phyloP scores from a whole-genome alignment of 1,140 invertebrate genomes.

The Polyergus mexicanus region DNA sequence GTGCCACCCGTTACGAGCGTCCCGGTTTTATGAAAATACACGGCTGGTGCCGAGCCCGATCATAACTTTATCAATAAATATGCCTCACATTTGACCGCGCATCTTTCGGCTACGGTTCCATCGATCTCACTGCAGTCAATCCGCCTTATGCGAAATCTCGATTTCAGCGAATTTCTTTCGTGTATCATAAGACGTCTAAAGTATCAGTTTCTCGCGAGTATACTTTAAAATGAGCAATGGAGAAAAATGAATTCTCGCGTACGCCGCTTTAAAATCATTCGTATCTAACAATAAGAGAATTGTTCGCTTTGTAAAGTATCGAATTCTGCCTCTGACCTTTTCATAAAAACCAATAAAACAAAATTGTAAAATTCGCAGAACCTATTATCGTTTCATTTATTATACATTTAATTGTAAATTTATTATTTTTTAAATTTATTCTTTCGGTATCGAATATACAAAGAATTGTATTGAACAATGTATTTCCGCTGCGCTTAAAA shows the following conservation, averaged over 20 bases:
- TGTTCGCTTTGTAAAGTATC: neutral
- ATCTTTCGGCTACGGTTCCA: constrained; percentile 33
- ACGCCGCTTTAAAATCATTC: neutral
- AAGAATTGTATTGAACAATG: neutral
- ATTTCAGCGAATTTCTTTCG: constrained; percentile 24
- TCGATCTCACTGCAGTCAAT: constrained; percentile 51
- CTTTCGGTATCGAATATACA: neutral
- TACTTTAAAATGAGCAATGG: constrained; percentile 16
- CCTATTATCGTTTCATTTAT: neutral
- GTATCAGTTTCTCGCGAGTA: constrained; percentile 5
- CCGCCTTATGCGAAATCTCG: neutral
- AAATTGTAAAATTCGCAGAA: neutral
- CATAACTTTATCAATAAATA: constrained; percentile 65
- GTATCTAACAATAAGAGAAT: neutral
- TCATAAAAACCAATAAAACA: neutral
- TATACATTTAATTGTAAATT: no score
- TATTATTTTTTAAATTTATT: no score
- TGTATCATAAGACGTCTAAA: constrained; percentile 12
- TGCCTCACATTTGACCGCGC: constrained; percentile 28
- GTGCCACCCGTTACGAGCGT: constrained; percentile 42
- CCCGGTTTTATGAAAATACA: constrained; percentile 56
- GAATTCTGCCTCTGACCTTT: neutral
- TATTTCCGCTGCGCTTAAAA: neutral
- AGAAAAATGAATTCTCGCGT: constrained; percentile 9
- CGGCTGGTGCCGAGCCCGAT: constrained; percentile 43